Evolutionary conservation across 2,888 invertebrate species (phyloP).

Genomic region (Hydriomena furcata): DNA sequence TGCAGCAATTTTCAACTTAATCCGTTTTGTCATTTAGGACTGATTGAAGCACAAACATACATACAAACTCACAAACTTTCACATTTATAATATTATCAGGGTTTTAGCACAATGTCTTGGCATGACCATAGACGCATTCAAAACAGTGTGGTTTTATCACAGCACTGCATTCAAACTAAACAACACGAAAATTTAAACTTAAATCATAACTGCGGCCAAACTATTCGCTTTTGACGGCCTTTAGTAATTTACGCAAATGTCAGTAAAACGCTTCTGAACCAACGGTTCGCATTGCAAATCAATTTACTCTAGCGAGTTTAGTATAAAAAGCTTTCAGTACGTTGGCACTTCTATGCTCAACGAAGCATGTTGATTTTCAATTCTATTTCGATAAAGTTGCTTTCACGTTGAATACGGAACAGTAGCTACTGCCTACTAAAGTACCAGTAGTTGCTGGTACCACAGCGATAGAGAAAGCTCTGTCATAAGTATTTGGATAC

Average conservation of each 20-base stretch:
- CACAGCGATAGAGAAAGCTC: no score
- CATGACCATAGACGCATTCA: neutral
- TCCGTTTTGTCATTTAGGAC: no score
- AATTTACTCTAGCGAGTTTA: constrained; percentile 45
- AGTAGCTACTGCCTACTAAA: neutral
- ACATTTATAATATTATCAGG: no score
- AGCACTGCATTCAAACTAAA: constrained; percentile 4
- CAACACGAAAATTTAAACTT: constrained; percentile 33
- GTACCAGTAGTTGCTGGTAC: neutral
- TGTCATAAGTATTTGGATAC: no score
- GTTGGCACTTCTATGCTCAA: constrained; percentile 18
- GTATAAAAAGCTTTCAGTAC: constrained; percentile 34
- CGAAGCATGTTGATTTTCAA: constrained; percentile 38
- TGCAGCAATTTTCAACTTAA: no score
- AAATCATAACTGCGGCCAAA: constrained; percentile 39
- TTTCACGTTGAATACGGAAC: constrained; percentile 10
- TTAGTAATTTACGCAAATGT: constrained; percentile 53
- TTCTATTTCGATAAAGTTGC: constrained; percentile 39
- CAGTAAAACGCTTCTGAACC: constrained; percentile 47
- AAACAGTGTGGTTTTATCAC: constrained; percentile 1
- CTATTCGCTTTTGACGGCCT: constrained; percentile 41
- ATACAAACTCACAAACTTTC: no score
- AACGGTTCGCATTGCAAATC: constrained; percentile 49
- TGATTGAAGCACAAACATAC: no score
- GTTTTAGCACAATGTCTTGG: neutral